Conservation (phyloP, 1,140 invertebrate species). For the Drosophila novamexicana region DNA sequence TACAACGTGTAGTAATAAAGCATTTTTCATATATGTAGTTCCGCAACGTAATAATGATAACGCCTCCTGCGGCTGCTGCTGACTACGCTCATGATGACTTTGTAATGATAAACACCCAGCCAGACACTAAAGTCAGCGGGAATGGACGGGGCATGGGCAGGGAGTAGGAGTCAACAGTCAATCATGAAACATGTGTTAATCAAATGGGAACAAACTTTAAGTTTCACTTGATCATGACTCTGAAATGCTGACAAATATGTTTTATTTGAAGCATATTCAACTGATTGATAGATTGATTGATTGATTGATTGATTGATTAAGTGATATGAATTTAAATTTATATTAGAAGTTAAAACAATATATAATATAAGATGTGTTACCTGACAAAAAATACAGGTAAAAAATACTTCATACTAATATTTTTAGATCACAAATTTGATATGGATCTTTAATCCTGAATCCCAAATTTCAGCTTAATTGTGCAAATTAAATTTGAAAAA, state of each 20-base stretch:
- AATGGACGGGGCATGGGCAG: background rate
- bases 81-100: slow-evolving; percentile 42
- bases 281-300: slow-evolving; percentile 6
- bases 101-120: slow-evolving; percentile 56
- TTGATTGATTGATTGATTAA: background rate
- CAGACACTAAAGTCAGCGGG: slow-evolving; percentile 9
- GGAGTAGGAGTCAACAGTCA: slow-evolving; percentile 17
- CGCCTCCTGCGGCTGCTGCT: slow-evolving; percentile 16
- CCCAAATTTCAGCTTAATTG: too few species aligned
- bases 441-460: too few species aligned
- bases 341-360: background rate
- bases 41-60: slow-evolving; percentile 40
- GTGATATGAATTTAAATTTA: background rate
- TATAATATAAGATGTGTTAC: background rate
- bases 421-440: too few species aligned
- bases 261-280: background rate
- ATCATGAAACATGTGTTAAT: slow-evolving; percentile 35
- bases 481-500: too few species aligned
- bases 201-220: slow-evolving; percentile 8
- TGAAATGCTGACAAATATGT: background rate
- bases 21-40: slow-evolving; percentile 72
- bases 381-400: too few species aligned
- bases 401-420: too few species aligned
- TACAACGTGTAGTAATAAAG: slow-evolving; percentile 70
- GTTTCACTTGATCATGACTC: slow-evolving; percentile 15